Percentiles rank a stretch among this genome's conserved stretches.
Conservation (phyloP, 2,797 vertebrate species). For the Coranthus polyacanthus region DNA sequence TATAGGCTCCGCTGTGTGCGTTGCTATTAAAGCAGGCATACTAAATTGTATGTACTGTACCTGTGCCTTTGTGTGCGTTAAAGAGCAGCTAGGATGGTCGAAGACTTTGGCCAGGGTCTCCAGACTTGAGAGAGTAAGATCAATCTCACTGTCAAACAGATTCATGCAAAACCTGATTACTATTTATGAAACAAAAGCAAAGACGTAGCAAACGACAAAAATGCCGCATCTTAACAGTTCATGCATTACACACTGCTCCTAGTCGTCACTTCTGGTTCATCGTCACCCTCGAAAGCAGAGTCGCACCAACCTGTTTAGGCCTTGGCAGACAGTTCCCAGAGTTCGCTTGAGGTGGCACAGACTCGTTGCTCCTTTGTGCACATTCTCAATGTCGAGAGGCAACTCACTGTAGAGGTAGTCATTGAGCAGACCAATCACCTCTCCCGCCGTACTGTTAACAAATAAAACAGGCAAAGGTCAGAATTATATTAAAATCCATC, state of each 20-base stretch:
- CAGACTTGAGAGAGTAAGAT: constrained; percentile 86
- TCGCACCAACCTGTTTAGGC: constrained; percentile 81
- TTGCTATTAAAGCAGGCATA: background rate
- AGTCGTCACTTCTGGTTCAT: background rate
- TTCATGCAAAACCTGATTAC: background rate
- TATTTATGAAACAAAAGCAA: background rate
- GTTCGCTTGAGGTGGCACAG: constrained; percentile 82
- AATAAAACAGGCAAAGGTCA: constrained; percentile 11
- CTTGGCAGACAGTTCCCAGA: constrained; percentile 80
- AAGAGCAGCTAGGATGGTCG: constrained; percentile 81
- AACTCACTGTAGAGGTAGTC: constrained; percentile 86
- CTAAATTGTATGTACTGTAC: constrained; percentile 55
- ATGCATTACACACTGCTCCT: background rate
- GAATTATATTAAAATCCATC: background rate
- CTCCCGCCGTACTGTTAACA: constrained; percentile 72
- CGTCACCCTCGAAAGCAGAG: background rate
- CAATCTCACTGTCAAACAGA: constrained; percentile 84
- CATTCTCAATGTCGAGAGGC: constrained; percentile 84
- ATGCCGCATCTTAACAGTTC: background rate
- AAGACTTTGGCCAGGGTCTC: constrained; percentile 89
- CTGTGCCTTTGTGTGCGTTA: constrained; percentile 78
- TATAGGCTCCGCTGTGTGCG: background rate
- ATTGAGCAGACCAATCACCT: constrained; percentile 80
- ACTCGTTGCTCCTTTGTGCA: constrained; percentile 81
- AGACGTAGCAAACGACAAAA: background rate